Base-by-base conservation (phyloP, 2,113 vertebrate genomes). In the Nesoenas mayeri region DNA sequence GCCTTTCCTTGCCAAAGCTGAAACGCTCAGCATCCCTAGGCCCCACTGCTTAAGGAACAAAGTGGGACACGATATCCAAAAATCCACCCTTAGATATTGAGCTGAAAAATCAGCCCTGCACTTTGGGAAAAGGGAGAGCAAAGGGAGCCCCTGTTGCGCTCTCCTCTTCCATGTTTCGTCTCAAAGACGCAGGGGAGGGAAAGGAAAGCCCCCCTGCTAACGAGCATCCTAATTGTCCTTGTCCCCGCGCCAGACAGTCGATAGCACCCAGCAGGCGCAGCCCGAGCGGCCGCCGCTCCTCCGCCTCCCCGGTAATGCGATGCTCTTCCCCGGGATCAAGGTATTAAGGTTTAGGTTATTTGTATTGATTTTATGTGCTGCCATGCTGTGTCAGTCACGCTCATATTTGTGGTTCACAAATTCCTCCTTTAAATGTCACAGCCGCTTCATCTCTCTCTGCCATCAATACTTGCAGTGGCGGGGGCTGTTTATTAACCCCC, bases 271-370 rank as follows among this genome's bases (percentile, higher is more conserved):
- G 87, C 97, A 95, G 96, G 97, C 97, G 96, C 96, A 98, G 93
- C 94, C 96, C 40, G 92, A 96, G 96, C 58, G 57, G 93, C 96
- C 70, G 97, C 98, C 95, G 94, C 97, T 98, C 97, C 98, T 97
- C 97, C 90, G 95, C 97, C 98, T 94, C 96, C 98, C 98, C 97
- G 98, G 98, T 99, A 99, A 99, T 99, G 97, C 98, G 93, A 98
- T 98, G 98, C 98, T 99, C 99, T 99, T 99, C 98, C 98, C 98
- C 95, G 48, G 98, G 99, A 99, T 99, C 99, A 99, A 99, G 98
- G 99, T 99, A 99, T 99, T 99, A 99, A 99, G 99, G 99, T 99
- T 99, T 99, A 98, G 98, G 99, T 99, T 99, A 99, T 99, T 99
- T 99, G 99, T 99, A 99, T 99, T 99, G 99, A 99, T 99, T 99